phyloP scores from a whole-genome alignment of 2,888 invertebrate species.

The Epinotia nisella region DNA sequence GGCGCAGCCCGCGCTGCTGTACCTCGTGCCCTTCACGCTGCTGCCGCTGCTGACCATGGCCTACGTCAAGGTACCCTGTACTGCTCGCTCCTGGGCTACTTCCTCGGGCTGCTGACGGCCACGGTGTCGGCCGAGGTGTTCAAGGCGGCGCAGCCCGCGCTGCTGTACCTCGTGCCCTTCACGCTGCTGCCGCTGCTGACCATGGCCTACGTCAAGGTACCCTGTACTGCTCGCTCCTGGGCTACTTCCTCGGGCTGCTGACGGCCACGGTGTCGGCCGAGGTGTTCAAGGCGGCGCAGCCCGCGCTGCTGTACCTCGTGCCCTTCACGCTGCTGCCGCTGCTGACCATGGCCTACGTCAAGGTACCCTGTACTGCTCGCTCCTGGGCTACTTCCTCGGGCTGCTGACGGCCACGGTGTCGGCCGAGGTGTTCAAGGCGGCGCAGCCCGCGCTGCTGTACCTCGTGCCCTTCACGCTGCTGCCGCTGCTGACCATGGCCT shows the following conservation, averaged over 20 bases:
- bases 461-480: constrained; percentile 98
- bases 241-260: constrained; percentile 97
- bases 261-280: constrained; percentile 99
- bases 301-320: constrained; percentile 97
- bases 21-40: constrained; percentile 98
- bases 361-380: no score
- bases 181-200: constrained; percentile 97
- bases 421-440: constrained; percentile 98
- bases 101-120: constrained; percentile 97
- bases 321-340: constrained; percentile 98
- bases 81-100: constrained; percentile 98
- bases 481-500: constrained; percentile 98
- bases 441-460: constrained; percentile 98
- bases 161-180: constrained; percentile 98
- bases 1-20: constrained; percentile 98
- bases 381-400: constrained; percentile 98
- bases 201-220: constrained; percentile 99
- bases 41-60: constrained; percentile 98
- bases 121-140: constrained; percentile 99
- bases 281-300: constrained; percentile 99
- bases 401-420: constrained; percentile 98
- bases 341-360: constrained; percentile 98
- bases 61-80: constrained; percentile 98
- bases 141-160: constrained; percentile 98
- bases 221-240: constrained; percentile 98